Percentiles rank a stretch among this genome's conserved stretches.
These are phyloP conservation scores for Rousettus leschenaultii DNA, from an alignment of 2,113 vertebrate species.

Conservation along the genomic window DNA sequence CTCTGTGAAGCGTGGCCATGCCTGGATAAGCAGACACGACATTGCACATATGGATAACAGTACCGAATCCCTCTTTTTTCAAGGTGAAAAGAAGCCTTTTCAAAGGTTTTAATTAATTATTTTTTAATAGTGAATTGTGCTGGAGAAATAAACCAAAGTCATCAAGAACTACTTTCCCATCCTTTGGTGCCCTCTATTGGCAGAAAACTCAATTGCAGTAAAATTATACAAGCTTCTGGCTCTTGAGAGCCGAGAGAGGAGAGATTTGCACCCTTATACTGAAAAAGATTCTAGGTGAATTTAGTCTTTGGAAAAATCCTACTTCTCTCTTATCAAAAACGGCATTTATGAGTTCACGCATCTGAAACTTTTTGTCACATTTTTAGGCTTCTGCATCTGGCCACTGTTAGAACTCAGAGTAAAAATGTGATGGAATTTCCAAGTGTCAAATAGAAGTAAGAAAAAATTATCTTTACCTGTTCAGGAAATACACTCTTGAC, in stretches of 20 bases:
- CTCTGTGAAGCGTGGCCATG: neutral
- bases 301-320: neutral
- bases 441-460: neutral
- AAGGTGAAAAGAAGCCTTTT: constrained; percentile 77
- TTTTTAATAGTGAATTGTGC: constrained; percentile 39
- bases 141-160: constrained; percentile 15
- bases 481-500: neutral
- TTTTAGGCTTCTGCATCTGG: neutral
- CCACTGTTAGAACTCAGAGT: neutral
- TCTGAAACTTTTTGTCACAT: neutral
- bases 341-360: neutral
- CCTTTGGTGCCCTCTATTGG: constrained; percentile 85
- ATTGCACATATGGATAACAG: constrained; percentile 45
- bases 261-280: neutral
- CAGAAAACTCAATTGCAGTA: constrained; percentile 42
- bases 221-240: neutral
- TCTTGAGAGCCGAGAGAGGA: neutral
- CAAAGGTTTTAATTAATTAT: constrained; percentile 40
- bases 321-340: neutral
- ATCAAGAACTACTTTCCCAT: constrained; percentile 70
- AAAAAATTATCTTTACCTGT: neutral
- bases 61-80: constrained; percentile 58
- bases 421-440: neutral
- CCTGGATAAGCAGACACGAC: neutral
- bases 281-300: neutral